Conservation (phyloP, 92 coral and sea anemone species). For the Ricordea florida region DNA sequence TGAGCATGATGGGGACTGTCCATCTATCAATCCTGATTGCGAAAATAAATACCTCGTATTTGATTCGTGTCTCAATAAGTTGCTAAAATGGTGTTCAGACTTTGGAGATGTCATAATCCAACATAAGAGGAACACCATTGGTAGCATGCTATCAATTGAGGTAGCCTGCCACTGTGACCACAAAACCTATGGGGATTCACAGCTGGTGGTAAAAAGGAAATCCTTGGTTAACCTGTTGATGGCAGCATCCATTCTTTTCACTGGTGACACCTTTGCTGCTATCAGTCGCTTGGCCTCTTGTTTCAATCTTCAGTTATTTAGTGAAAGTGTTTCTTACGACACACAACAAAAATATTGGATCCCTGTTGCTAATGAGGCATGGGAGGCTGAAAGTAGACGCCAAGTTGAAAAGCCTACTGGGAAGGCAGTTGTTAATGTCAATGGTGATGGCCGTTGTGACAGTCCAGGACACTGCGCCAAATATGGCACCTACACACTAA, state of each 20-base stretch:
- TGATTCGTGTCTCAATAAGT: conserved; percentile 30
- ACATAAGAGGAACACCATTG: conserved; percentile 11
- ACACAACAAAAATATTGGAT: conserved; percentile 10
- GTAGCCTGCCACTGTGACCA: conserved; percentile 32
- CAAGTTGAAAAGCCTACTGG: not conserved
- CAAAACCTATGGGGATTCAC: conserved; percentile 32
- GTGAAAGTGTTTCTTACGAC: conserved; percentile 29
- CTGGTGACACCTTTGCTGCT: conserved; percentile 40
- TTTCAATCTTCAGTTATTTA: conserved; percentile 29
- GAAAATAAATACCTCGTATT: conserved; percentile 41
- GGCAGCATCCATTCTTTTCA: conserved; percentile 46
- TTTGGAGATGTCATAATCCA: conserved; percentile 28
- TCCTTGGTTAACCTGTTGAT: conserved; percentile 43
- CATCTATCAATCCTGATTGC: not conserved
- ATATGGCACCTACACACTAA: conserved; percentile 58
- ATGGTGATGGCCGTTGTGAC: conserved; percentile 60
- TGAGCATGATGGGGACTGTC: not conserved
- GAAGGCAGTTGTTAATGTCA: conserved; percentile 9
- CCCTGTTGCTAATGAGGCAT: conserved; percentile 56
- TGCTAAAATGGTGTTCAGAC: conserved; percentile 39
- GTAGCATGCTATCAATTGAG: conserved; percentile 47
- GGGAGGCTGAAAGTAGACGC: conserved; percentile 36
- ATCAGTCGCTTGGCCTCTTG: conserved; percentile 32
- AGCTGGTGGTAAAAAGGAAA: conserved; percentile 32
- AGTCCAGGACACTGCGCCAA: conserved; percentile 70